Conservation (phyloP, 2,113 vertebrate genomes). For the Callocephalon fimbriatum region DNA sequence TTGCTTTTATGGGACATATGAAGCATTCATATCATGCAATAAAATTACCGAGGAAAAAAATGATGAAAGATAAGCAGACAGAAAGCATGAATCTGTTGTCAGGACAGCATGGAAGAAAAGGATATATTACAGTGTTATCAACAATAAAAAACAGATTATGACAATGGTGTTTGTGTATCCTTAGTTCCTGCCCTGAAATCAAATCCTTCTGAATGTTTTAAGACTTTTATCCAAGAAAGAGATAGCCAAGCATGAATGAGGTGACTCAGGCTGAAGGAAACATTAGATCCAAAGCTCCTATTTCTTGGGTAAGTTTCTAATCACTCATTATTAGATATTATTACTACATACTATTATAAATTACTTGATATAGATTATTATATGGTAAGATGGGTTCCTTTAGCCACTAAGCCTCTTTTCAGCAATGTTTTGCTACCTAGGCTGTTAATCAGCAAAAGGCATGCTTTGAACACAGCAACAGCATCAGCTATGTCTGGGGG, state of each 20-base stretch:
- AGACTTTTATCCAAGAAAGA: not conserved
- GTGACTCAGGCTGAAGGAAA: not conserved
- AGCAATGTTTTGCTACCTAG: not conserved
- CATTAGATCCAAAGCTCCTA: not conserved
- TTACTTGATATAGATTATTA: not conserved
- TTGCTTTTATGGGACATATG: conserved; percentile 46
- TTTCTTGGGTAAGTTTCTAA: not conserved
- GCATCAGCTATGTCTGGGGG: not conserved
- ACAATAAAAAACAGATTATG: conserved; percentile 37
- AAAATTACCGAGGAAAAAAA: conserved; percentile 56
- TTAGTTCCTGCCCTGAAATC: not conserved
- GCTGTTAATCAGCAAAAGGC: not conserved
- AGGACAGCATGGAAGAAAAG: not conserved
- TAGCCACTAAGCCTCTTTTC: not conserved
- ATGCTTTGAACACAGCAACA: not conserved
- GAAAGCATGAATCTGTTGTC: conserved; percentile 14
- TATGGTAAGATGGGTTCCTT: not conserved
- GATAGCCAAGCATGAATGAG: not conserved
- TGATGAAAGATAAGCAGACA: conserved; percentile 34
- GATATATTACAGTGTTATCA: conserved; percentile 3
- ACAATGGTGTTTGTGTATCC: not conserved
- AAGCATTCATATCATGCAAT: conserved; percentile 42
- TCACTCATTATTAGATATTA: not conserved
- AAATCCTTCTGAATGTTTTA: not conserved
- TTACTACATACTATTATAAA: not conserved